Conservation (phyloP, 2,113 vertebrate genomes). For the Scomber scombrus region DNA sequence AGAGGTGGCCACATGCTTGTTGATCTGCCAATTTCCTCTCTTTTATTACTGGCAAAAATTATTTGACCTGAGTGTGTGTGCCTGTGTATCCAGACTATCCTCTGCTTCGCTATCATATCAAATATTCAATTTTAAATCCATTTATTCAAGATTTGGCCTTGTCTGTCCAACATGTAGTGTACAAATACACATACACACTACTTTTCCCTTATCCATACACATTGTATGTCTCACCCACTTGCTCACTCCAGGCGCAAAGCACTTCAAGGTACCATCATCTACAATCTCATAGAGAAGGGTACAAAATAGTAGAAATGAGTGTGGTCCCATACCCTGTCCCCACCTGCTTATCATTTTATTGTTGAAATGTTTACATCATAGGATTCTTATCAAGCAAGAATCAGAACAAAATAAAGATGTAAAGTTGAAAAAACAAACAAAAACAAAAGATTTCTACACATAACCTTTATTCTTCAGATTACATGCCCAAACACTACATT, state of each 20-base stretch:
- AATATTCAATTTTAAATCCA: neutral
- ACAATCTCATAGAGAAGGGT: neutral
- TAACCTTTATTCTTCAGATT: no score
- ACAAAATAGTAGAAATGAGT: constrained; percentile 20
- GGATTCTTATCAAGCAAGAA: neutral
- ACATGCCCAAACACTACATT: neutral
- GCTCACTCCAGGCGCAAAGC: constrained; percentile 17
- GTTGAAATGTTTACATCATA: neutral
- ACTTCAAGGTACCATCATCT: constrained; percentile 28
- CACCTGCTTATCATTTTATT: neutral
- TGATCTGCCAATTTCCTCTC: constrained; percentile 47
- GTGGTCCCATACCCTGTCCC: neutral
- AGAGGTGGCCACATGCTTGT: constrained; percentile 45
- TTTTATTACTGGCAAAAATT: constrained; percentile 29
- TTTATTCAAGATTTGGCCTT: constrained; percentile 24
- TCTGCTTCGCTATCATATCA: constrained; percentile 3
- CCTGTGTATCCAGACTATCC: neutral
- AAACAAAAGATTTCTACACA: no score
- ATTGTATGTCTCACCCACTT: constrained; percentile 1
- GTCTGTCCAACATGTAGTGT: neutral
- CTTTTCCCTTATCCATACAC: neutral
- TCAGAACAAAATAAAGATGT: neutral
- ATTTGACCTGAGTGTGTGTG: constrained; percentile 30
- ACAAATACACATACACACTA: neutral
- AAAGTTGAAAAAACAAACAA: no score